A percentile compares a stretch with the other conserved stretches of the same genome.
Evolutionary conservation across 2,888 invertebrate species (phyloP).

Genomic region (Tachina lurida): DNA sequence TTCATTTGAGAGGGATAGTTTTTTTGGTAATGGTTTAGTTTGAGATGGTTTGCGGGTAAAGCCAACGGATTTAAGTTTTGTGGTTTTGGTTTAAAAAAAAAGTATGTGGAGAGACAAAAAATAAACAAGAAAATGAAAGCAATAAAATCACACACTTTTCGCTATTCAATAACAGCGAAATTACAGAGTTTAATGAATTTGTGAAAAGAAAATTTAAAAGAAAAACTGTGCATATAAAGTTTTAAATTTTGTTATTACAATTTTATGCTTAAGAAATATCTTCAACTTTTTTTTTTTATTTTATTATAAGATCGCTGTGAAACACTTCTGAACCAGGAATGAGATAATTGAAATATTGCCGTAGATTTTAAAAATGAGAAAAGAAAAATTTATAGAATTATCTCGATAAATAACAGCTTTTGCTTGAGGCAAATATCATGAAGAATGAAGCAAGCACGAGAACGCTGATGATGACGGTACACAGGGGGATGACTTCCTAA

Average conservation of each 20-base stretch:
- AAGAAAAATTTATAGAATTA: too few relatives aligned
- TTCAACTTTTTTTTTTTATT: too few relatives aligned
- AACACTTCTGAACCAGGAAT: too few relatives aligned
- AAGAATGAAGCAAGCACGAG: too few relatives aligned
- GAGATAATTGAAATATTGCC: too few relatives aligned
- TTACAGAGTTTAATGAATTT: not conserved
- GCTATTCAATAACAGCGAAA: constrained; percentile 44
- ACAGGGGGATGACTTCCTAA: too few relatives aligned
- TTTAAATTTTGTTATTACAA: not conserved
- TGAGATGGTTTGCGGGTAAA: constrained; percentile 69
- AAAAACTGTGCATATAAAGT: not conserved
- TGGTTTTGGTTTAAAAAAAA: constrained; percentile 40
- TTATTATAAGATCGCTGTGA: too few relatives aligned
- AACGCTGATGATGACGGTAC: too few relatives aligned
- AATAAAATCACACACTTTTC: constrained; percentile 35
- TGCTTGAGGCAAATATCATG: too few relatives aligned
- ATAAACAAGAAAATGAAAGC: constrained; percentile 63
- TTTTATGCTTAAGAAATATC: too few relatives aligned
- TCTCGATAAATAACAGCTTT: too few relatives aligned
- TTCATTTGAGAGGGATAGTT: constrained; percentile 57
- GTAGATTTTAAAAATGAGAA: too few relatives aligned
- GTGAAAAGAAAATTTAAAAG: not conserved
- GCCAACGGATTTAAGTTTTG: constrained; percentile 61
- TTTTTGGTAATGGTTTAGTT: constrained; percentile 61
- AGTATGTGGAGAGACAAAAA: constrained; percentile 64